Evolutionary conservation across 2,888 invertebrate genomes (phyloP).

Genomic region (Aquatica leii): DNA sequence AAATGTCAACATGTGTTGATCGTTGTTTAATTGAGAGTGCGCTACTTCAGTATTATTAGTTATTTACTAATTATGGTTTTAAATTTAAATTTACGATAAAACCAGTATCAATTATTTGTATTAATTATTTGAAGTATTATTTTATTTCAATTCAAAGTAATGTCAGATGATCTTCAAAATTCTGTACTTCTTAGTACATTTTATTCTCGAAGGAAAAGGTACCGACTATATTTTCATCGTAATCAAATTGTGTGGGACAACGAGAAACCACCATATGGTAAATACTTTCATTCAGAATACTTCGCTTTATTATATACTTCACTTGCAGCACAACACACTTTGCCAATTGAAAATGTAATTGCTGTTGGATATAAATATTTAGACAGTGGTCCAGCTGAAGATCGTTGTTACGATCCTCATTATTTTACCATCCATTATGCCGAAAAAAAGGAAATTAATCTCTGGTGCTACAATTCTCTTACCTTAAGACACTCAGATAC

Average conservation of each 20-base stretch:
- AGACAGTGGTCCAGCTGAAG: conserved; percentile 56
- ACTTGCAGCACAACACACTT: conserved; percentile 63
- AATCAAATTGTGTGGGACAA: conserved; percentile 72
- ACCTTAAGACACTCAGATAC: conserved; percentile 68
- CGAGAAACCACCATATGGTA: conserved; percentile 65
- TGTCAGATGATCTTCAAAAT: conserved; percentile 51
- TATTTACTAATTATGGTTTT: neutral
- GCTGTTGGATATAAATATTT: conserved; percentile 63
- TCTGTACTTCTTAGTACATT: conserved; percentile 63
- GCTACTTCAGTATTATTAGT: conserved; percentile 5
- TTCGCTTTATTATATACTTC: conserved; percentile 14
- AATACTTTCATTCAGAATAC: conserved; percentile 49
- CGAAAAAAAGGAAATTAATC: conserved; percentile 64
- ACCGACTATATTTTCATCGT: conserved; percentile 69
- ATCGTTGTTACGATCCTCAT: conserved; percentile 55
- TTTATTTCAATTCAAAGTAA: conserved; percentile 14
- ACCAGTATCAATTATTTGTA: neutral
- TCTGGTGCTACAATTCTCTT: conserved; percentile 67
- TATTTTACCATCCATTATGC: conserved; percentile 72
- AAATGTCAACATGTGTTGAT: neutral
- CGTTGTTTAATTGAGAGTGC: neutral
- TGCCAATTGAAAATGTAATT: conserved; percentile 66
- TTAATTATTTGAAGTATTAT: too few relatives aligned
- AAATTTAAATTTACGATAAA: neutral
- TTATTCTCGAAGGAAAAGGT: conserved; percentile 68